A percentile compares a stretch with the other conserved stretches of the same genome.
These are phyloP conservation scores for Brachionus angularis DNA, from an alignment of 1,140 invertebrate genomes.

Conservation along the genomic window DNA sequence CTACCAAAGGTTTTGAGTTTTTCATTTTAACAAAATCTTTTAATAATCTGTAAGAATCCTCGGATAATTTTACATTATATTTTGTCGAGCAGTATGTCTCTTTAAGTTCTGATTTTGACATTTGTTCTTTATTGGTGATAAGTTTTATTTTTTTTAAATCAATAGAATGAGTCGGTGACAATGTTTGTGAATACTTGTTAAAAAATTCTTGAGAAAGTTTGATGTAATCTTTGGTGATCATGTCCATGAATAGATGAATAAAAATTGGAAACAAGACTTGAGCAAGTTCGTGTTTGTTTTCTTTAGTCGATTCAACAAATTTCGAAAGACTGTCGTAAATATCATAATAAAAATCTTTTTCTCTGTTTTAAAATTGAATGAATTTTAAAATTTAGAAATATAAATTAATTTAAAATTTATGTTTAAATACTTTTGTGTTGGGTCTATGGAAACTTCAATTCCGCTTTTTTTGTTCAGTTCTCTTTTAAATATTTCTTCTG, in stretches of 20 bases:
- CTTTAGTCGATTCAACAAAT: slow-evolving; percentile 37
- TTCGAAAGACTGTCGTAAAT: slow-evolving; percentile 16
- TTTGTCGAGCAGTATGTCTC: slow-evolving; percentile 19
- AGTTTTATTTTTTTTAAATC: slow-evolving; percentile 31
- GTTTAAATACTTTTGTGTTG: slow-evolving; percentile 5
- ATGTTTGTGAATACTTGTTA: background rate
- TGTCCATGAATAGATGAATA: slow-evolving; percentile 38
- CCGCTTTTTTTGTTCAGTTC: slow-evolving; percentile 33
- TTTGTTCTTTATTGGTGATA: slow-evolving; percentile 24
- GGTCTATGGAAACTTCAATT: slow-evolving; percentile 32
- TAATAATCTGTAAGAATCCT: slow-evolving; percentile 19
- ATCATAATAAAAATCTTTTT: slow-evolving; percentile 36
- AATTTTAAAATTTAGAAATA: background rate
- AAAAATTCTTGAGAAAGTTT: slow-evolving; percentile 34
- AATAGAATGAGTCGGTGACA: background rate
- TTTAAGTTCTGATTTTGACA: slow-evolving; percentile 26
- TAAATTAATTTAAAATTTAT: background rate
- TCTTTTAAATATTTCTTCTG: slow-evolving; percentile 20
- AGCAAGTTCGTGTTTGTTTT: slow-evolving; percentile 36
- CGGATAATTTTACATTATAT: slow-evolving; percentile 38
- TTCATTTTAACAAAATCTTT: slow-evolving; percentile 44
- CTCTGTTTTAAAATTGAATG: too few relatives aligned
- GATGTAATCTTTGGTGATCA: slow-evolving; percentile 31
- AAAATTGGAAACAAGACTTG: slow-evolving; percentile 44
- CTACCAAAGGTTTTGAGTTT: slow-evolving; percentile 41